Percentiles rank a stretch among this genome's conserved stretches.
These are phyloP conservation scores for Xenus cinereus DNA, from an alignment of 2,113 vertebrate species.

Conservation along the genomic window DNA sequence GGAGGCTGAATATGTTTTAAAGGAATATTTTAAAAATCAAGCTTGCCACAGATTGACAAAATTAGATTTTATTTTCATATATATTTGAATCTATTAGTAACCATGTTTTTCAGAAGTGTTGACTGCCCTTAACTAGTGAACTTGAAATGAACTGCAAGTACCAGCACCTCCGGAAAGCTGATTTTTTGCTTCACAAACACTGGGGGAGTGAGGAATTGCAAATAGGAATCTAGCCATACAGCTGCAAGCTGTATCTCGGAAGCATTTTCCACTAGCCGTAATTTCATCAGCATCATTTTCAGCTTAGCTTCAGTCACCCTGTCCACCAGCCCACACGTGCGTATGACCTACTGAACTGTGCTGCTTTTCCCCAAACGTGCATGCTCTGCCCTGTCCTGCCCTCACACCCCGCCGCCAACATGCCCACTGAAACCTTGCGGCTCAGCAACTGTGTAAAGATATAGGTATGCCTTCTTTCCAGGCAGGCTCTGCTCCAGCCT, in stretches of 20 bases:
- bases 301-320: not conserved
- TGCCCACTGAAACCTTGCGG: accelerated
- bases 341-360: accelerated
- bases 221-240: not conserved
- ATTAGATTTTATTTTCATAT: not conserved
- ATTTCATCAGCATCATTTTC: not conserved
- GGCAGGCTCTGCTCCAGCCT: not conserved
- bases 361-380: accelerated
- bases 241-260: not conserved
- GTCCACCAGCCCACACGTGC: accelerated
- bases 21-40: not conserved
- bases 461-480: not conserved
- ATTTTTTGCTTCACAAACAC: not conserved
- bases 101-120: not conserved
- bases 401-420: too few relatives aligned
- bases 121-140: not conserved
- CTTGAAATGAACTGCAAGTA: not conserved
- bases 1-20: not conserved
- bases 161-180: not conserved
- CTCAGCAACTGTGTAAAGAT: not conserved
- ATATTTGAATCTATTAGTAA: not conserved
- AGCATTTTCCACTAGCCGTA: not conserved
- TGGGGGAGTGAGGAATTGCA: not conserved
- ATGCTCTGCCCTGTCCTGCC: not conserved
- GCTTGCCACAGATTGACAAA: not conserved